phyloP scores from a whole-genome alignment of 2,888 invertebrate genomes.

The Muscina levida region DNA sequence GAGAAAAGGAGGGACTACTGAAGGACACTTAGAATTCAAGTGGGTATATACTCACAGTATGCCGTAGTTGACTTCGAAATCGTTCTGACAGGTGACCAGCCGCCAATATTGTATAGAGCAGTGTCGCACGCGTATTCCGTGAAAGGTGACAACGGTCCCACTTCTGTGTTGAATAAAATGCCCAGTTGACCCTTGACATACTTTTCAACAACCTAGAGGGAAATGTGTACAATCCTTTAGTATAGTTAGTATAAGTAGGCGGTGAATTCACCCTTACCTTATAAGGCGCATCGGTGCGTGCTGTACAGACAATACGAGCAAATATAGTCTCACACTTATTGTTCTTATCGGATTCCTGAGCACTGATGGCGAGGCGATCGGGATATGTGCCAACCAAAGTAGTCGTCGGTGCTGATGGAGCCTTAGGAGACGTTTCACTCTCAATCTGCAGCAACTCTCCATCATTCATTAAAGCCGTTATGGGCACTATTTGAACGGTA shows the following conservation, averaged over 20 bases:
- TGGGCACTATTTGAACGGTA: conserved; percentile 75
- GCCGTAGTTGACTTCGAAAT: conserved; percentile 65
- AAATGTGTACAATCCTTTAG: neutral
- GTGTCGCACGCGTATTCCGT: conserved; percentile 74
- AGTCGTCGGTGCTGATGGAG: conserved; percentile 68
- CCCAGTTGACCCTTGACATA: conserved; percentile 73
- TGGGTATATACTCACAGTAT: conserved; percentile 76
- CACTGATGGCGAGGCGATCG: conserved; percentile 73
- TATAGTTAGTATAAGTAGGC: neutral
- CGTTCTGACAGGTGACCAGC: conserved; percentile 70
- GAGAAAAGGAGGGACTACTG: too few relatives aligned
- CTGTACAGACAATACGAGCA: conserved; percentile 73
- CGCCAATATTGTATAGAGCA: conserved; percentile 75
- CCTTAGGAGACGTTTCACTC: conserved; percentile 71
- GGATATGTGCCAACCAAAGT: conserved; percentile 67
- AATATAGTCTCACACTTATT: conserved; percentile 76
- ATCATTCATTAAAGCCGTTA: conserved; percentile 71
- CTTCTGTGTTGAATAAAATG: conserved; percentile 72
- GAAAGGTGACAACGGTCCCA: conserved; percentile 74
- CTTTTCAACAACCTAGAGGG: conserved; percentile 70
- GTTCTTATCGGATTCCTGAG: conserved; percentile 71
- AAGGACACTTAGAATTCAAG: too few relatives aligned
- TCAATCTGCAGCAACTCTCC: conserved; percentile 71
- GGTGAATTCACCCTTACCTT: conserved; percentile 53
- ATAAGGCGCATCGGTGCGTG: conserved; percentile 61